Percentiles rank a stretch among this genome's conserved stretches.
These are phyloP conservation scores for Betta splendens DNA, from an alignment of 2,797 vertebrate genomes.

Conservation along the genomic window DNA sequence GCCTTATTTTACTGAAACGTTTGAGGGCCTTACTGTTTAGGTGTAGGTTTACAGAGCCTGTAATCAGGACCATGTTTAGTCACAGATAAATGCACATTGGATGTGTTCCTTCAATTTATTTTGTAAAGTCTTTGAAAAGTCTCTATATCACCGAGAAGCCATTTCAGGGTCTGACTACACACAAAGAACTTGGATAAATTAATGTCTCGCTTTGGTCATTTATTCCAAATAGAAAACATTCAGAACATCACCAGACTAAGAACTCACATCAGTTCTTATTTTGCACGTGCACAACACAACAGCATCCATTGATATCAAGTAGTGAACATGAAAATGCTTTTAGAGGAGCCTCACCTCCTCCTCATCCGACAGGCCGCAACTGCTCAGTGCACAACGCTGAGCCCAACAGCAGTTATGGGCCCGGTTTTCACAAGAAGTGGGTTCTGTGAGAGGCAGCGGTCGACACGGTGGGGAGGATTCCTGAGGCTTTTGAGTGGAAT, in stretches of 20 bases:
- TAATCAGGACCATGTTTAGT: background rate
- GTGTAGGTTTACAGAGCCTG: background rate
- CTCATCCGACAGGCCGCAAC: conserved; percentile 31
- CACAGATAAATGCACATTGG: background rate
- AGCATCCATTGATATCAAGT: conserved; percentile 11
- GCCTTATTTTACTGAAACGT: conserved; percentile 12
- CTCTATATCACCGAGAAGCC: background rate
- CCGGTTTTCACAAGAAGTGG: conserved; percentile 37
- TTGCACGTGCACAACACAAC: conserved; percentile 1
- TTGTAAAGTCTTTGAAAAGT: background rate
- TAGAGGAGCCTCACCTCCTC: conserved; percentile 6
- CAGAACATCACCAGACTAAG: background rate
- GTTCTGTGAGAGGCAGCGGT: conserved; percentile 36
- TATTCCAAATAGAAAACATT: background rate
- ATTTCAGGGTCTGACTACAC: background rate
- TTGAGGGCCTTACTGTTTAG: conserved; percentile 3
- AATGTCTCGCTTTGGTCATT: conserved; percentile 1
- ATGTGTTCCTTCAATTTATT: background rate
- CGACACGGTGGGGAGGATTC: conserved; percentile 47
- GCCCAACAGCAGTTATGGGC: conserved; percentile 16
- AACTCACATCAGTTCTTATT: conserved; percentile 7
- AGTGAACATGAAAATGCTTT: background rate
- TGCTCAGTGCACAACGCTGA: conserved; percentile 10
- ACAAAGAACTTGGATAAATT: too few species aligned
- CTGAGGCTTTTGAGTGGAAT: conserved; percentile 62